Percentiles rank a stretch among this genome's conserved stretches.
Evolutionary conservation across 2,888 invertebrate species (phyloP).

Genomic region (Luperina testacea): DNA sequence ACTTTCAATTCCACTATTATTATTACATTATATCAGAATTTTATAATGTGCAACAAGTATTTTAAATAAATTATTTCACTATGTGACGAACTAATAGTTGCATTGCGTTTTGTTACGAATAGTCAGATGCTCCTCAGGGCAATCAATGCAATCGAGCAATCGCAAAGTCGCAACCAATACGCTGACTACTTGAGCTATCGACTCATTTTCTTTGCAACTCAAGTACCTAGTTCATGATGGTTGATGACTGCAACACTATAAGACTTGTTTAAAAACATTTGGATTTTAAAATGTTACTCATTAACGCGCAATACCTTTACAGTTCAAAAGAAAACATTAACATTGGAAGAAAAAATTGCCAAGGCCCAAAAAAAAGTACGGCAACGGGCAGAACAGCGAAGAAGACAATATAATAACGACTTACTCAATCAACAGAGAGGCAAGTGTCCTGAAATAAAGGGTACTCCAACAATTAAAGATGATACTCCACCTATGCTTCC

Average conservation of each 20-base stretch:
- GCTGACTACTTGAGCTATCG: not conserved
- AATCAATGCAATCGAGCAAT: not conserved
- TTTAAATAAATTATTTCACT: not conserved
- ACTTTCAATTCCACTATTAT: not conserved
- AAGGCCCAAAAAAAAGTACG: slow-evolving; percentile 78
- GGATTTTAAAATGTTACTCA: not conserved
- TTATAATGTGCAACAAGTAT: not conserved
- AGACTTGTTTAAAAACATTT: not conserved
- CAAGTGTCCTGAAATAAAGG: slow-evolving; percentile 7
- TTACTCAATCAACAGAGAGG: slow-evolving; percentile 17
- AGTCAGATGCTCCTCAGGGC: not conserved
- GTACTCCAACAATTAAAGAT: slow-evolving; percentile 3
- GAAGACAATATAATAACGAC: slow-evolving; percentile 66
- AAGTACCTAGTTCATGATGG: not conserved
- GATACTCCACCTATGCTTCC: not conserved
- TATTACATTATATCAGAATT: slow-evolving; percentile 6
- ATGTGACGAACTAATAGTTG: not conserved
- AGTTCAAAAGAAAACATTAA: slow-evolving; percentile 71
- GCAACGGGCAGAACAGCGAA: slow-evolving; percentile 74
- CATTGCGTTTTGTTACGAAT: not conserved
- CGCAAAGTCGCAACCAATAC: not conserved
- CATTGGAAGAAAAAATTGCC: slow-evolving; percentile 80
- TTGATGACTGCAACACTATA: not conserved
- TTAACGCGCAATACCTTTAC: slow-evolving; percentile 60
- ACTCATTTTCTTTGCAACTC: slow-evolving; percentile 1